Conservation (phyloP, 2,888 invertebrate species). For the Cinara cedri region DNA sequence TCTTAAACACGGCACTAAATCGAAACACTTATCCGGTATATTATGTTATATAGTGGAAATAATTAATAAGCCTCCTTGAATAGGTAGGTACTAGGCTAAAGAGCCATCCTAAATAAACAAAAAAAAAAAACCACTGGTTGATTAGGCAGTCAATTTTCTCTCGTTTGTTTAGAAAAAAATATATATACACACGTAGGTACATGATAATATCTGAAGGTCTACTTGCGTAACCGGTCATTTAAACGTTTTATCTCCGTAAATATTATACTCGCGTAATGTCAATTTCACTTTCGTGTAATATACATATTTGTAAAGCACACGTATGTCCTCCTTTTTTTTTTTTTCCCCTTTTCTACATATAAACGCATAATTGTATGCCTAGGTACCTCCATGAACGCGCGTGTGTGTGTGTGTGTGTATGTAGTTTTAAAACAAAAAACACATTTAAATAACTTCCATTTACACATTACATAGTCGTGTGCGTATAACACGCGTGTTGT, state of each 20-base stretch:
- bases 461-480: too few species aligned
- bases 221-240: slow-evolving; percentile 42
- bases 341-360: slow-evolving; percentile 4
- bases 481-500: background rate
- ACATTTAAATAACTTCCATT: slow-evolving; percentile 38
- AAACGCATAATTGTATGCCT: background rate
- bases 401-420: background rate
- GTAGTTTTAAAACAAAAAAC: slow-evolving; percentile 35
- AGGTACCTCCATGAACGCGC: background rate
- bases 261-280: slow-evolving; percentile 5
- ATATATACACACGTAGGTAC: background rate
- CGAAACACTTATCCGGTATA: too few species aligned
- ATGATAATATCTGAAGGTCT: slow-evolving; percentile 36
- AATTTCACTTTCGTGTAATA: slow-evolving; percentile 47
- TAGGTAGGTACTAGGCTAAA: background rate
- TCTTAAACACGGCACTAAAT: too few species aligned
- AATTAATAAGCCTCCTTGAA: slow-evolving; percentile 4
- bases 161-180: slow-evolving; percentile 27
- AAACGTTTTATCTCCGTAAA: slow-evolving; percentile 45
- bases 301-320: slow-evolving; percentile 39
- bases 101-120: background rate
- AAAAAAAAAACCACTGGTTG: slow-evolving; percentile 8
- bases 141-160: slow-evolving; percentile 46
- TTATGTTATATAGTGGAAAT: too few species aligned
- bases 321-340: slow-evolving; percentile 34